Conservation (phyloP, 2,113 vertebrate species). For the Tupaia tana region DNA sequence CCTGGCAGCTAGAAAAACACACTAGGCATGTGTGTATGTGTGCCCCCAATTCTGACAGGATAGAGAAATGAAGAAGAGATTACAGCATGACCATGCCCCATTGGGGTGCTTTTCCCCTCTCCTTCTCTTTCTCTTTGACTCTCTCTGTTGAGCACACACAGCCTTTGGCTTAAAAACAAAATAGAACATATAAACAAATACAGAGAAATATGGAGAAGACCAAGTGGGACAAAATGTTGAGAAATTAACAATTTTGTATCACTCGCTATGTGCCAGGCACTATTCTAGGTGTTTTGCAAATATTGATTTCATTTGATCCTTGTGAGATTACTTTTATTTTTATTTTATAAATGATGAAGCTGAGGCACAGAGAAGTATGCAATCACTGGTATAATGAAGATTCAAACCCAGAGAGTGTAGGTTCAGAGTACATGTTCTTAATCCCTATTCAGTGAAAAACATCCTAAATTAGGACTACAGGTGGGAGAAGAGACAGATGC, state of each 20-base stretch:
- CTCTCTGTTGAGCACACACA: too few relatives aligned
- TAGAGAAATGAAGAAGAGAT: too few relatives aligned
- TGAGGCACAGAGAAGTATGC: neutral
- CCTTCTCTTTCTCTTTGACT: too few relatives aligned
- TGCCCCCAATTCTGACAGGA: too few relatives aligned
- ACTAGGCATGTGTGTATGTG: too few relatives aligned
- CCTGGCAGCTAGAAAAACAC: too few relatives aligned
- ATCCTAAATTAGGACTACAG: neutral
- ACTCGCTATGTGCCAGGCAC: neutral
- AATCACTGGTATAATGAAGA: neutral
- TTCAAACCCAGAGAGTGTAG: neutral
- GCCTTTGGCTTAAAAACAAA: neutral
- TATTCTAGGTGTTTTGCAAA: neutral
- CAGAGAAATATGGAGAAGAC: neutral
- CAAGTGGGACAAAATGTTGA: neutral
- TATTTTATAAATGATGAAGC: constrained; percentile 5
- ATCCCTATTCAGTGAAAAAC: neutral
- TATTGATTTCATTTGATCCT: neutral
- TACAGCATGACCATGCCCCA: too few relatives aligned
- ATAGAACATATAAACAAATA: too few relatives aligned
- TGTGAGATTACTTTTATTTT: constrained; percentile 42
- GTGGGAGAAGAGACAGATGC: constrained; percentile 43
- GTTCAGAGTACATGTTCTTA: neutral
- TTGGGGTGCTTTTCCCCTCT: too few relatives aligned
- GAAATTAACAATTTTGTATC: neutral